These are phyloP conservation scores for Squalus acanthias DNA, from an alignment of 2,797 vertebrate genomes.

Conservation along the genomic window DNA sequence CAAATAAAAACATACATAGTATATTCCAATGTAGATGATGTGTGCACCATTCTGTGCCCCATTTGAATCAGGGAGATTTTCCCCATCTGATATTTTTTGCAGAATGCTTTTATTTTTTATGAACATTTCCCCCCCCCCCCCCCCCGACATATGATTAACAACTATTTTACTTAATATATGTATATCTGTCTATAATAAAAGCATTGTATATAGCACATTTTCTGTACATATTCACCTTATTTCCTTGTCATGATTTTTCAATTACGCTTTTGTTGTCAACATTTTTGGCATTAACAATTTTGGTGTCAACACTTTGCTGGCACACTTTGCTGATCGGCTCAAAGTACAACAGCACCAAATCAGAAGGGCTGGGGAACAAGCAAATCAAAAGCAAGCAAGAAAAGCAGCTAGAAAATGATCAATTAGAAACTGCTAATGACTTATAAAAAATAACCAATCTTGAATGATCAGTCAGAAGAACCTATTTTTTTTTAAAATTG, in stretches of 20 bases:
- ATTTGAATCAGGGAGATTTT: not conserved
- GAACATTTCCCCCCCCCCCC: not conserved
- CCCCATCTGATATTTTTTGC: not conserved
- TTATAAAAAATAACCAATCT: not conserved
- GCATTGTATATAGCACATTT: not conserved
- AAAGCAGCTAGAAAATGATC: not conserved
- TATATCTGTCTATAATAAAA: no score
- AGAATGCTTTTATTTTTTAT: not conserved
- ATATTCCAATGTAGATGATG: not conserved
- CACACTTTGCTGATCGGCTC: not conserved
- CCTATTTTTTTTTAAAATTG: not conserved
- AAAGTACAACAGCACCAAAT: not conserved
- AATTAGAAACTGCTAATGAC: not conserved
- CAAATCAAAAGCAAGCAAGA: not conserved
- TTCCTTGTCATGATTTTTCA: not conserved
- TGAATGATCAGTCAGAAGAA: not conserved
- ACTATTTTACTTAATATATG: no score
- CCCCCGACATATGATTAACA: no score
- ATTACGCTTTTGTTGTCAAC: not conserved
- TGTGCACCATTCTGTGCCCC: not conserved
- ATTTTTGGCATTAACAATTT: not conserved
- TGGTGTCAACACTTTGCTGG: not conserved
- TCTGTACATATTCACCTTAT: not conserved
- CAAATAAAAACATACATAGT: not conserved
- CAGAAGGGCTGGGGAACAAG: not conserved